A percentile compares a stretch with the other conserved stretches of the same genome.
These are phyloP conservation scores for Rhynchonycteris naso DNA, from an alignment of 2,797 vertebrate species.

Conservation along the genomic window DNA sequence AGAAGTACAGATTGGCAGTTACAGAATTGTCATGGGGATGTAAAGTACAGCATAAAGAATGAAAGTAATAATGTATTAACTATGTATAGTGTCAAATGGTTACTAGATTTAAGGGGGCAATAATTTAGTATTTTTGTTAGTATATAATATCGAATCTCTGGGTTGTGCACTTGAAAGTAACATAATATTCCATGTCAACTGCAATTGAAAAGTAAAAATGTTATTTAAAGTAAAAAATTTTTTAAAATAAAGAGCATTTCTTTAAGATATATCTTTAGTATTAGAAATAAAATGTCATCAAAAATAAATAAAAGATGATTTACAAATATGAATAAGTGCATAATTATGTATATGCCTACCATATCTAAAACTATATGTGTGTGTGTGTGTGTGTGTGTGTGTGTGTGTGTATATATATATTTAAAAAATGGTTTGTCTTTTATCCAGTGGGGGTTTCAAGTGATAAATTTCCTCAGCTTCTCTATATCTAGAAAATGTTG, in stretches of 20 bases:
- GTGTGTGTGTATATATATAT: no score
- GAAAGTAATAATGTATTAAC: background rate
- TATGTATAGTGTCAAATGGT: background rate
- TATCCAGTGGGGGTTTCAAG: no score
- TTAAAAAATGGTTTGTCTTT: no score
- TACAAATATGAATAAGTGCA: background rate
- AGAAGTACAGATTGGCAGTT: background rate
- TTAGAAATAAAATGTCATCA: background rate
- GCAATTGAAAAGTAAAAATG: background rate
- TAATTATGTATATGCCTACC: background rate
- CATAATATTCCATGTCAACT: background rate
- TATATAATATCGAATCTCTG: background rate
- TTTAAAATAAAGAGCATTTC: background rate
- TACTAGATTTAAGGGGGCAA: background rate
- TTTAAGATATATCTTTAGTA: background rate
- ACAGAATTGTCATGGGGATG: background rate
- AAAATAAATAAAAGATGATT: background rate
- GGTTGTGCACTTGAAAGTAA: background rate
- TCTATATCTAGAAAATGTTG: no score
- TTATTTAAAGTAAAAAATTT: background rate
- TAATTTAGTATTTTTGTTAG: background rate
- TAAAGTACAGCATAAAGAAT: background rate
- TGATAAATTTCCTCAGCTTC: no score
- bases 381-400: no score
- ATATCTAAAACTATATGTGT: no score